Base-by-base conservation (phyloP, 2,797 vertebrate genomes). In the Anabacerthia variegaticeps region DNA sequence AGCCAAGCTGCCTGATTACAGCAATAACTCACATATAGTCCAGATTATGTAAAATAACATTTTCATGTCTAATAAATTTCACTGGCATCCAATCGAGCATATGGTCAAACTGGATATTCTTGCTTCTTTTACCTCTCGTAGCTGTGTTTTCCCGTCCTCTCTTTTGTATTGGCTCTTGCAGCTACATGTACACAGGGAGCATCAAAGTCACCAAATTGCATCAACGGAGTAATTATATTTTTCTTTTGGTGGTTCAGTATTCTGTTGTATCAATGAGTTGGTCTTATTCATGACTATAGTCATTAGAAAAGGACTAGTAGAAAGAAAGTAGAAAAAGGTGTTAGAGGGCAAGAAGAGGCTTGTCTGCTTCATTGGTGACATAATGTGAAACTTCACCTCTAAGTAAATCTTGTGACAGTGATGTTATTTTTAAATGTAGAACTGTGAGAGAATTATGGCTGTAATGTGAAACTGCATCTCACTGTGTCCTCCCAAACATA, bases 341-440 rank as follows among this genome's bases (percentile, higher is more conserved):
- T 36, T 62, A 32, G 9, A 79, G 17, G 10, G 32, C 41, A 80
- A 44, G 41, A 76, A 44, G 4, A 41, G 28, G 21, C 19, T 66
- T 65, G 52, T 61, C 34, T 34, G 19, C 27, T 75, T 83, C 28
- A 54, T 14, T 73, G 27, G 49, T 41, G 72, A 19, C 22, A 24
- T 36, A 34, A 68, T 6, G 5, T 78, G 85, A 75, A 93, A 91
- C 46, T 80, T 76, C 14, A 76, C 75, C 52, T 41, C 44, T 61
- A 65, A 83, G 62, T 56, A 89, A 91, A 84, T 18, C 16, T 73
- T 68, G 72, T 72, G 66, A 72, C 66, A 34, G 32, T 30, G 37
- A 7, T 49, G 59, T 63, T 93, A 88, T 84, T 96, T 91, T 95
- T 84, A 81, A 93, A 62, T 54, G n/a, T 19, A 65, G 36, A 61